Percentiles rank a stretch among this genome's conserved stretches.
Conservation (phyloP, 2,113 vertebrate species). For the Gallinago media region DNA sequence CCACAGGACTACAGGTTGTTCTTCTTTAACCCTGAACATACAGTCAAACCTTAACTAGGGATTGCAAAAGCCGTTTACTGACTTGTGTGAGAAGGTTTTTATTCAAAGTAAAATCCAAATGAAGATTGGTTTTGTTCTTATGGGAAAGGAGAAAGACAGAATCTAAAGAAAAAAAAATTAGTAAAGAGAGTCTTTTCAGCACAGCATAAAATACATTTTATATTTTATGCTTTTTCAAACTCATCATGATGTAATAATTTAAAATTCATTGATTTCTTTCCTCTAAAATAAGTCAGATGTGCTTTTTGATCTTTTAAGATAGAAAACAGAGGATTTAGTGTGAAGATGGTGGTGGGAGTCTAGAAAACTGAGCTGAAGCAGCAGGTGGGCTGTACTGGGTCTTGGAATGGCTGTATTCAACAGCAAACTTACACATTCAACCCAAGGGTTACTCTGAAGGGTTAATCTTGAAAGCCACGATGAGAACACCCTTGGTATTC, state of each 20-base stretch:
- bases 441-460: too few relatives aligned
- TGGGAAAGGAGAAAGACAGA: background rate
- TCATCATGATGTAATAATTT: background rate
- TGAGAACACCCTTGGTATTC: background rate
- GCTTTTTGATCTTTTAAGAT: rapidly evolving
- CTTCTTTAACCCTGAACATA: background rate
- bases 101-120: background rate
- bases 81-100: background rate
- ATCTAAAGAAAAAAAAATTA: background rate
- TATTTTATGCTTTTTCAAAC: background rate
- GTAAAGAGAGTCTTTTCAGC: background rate
- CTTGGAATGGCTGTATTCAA: background rate
- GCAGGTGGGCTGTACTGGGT: background rate
- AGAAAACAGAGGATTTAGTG: background rate
- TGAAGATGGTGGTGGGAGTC: background rate
- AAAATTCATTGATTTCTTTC: background rate
- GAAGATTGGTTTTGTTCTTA: background rate
- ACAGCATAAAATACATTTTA: background rate
- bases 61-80: background rate
- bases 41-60: rapidly evolving
- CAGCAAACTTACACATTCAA: background rate
- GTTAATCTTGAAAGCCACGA: background rate
- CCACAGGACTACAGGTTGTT: background rate
- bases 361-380: background rate
- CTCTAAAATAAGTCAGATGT: background rate